These are phyloP conservation scores for Diuraphis noxia DNA, from an alignment of 1,140 invertebrate species.

Conservation along the genomic window DNA sequence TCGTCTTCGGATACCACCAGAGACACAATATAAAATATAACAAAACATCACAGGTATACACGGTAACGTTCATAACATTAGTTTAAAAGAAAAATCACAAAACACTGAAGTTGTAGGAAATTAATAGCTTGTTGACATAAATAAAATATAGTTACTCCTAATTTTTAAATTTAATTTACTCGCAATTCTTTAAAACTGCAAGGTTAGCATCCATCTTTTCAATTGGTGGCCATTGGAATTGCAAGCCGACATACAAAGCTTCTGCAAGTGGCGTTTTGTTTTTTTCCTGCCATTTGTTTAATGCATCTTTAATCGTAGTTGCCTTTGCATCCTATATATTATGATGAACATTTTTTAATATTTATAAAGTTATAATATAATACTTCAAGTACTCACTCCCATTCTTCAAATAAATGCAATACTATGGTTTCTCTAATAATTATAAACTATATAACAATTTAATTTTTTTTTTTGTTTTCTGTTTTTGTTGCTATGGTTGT, in stretches of 20 bases:
- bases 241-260: slow-evolving; percentile 75
- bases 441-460: not conserved
- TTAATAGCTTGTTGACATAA: not conserved
- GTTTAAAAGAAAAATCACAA: not conserved
- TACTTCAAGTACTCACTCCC: not conserved
- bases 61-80: too few relatives aligned
- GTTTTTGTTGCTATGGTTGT: not conserved
- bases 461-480: not conserved
- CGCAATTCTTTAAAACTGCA: slow-evolving; percentile 67
- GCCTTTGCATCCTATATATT: not conserved
- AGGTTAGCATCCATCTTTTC: slow-evolving; percentile 79
- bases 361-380: not conserved
- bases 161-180: slow-evolving; percentile 62
- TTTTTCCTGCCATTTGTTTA: slow-evolving; percentile 82
- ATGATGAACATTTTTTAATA: not conserved
- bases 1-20: too few relatives aligned
- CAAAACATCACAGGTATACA: too few relatives aligned
- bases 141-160: not conserved
- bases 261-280: slow-evolving; percentile 67
- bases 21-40: too few relatives aligned
- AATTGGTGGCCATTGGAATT: slow-evolving; percentile 79
- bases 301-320: slow-evolving; percentile 68
- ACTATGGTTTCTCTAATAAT: not conserved
- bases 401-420: not conserved
- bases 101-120: not conserved